Evolutionary conservation across 2,888 invertebrate species (phyloP), one percentile per base, ranked within the genome.

Genomic region (Coenonympha glycerion): DNA sequence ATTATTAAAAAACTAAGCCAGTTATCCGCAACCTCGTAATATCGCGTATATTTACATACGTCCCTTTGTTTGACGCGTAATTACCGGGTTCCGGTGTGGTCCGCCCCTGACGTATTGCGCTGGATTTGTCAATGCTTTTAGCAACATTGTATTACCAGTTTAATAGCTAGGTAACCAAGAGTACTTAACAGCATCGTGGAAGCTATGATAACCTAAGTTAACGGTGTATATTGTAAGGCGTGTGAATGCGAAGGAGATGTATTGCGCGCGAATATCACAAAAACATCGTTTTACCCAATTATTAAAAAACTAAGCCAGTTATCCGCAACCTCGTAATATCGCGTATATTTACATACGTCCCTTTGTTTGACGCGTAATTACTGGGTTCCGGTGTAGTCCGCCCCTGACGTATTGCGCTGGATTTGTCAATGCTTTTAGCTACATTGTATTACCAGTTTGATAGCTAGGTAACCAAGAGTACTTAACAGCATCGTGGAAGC

Each of bases 331-430:
- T 57, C 69, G 73, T 74, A 79, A 79, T 80, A 78, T 74, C 67
- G 69, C 67, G 39, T 76, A 79, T 81, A 83, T 83, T 82, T 81
- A 77, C 81, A 72, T 76, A 70, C 69, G 68, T 64, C 71, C 75
- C 81, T 81, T 82, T 81, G 83, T 83, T 81, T 79, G 79, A 71
- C 71, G 70, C 71, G 73, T 79, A 82, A 82, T 82, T 80, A 76
- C 78, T 67, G 64, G 52, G 61, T 61, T 57, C 60, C 62, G 56
- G 60, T 57, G 58, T 53, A 61, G 61, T 56, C 61, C 47, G 55
- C 45, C 60, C 59, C 68, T 71, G 72, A 69, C 72, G 64, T 69
- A 76, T 77, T 59, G 69, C 55, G 58, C 53, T 59, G 68, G 72
- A 75, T 76, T 74, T 76, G 74, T 76, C 76, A 73, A 75, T 68